These are phyloP conservation scores for Acromyrmex echinatior DNA, from an alignment of 1,140 invertebrate genomes.

Conservation along the genomic window DNA sequence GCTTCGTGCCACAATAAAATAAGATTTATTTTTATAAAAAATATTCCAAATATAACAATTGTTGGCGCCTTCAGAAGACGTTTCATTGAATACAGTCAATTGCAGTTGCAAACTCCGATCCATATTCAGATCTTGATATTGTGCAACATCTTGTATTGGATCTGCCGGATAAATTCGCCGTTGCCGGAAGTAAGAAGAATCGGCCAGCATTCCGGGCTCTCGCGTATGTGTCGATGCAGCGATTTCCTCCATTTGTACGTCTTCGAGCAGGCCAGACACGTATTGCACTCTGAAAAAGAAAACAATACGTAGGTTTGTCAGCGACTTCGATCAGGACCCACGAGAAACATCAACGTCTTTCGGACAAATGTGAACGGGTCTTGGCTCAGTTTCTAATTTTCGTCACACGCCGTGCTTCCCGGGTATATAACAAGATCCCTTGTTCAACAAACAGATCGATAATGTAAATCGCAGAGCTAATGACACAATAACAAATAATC, in stretches of 20 bases:
- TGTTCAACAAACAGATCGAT: neutral
- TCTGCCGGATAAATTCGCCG: slow-evolving; percentile 83
- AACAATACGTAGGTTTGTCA: slow-evolving; percentile 66
- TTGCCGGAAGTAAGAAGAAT: slow-evolving; percentile 82
- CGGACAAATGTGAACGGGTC: neutral
- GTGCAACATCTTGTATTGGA: slow-evolving; percentile 84
- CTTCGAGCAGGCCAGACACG: slow-evolving; percentile 86
- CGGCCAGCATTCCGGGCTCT: slow-evolving; percentile 85
- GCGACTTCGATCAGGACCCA: neutral
- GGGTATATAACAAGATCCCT: slow-evolving; percentile 21
- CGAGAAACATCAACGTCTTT: slow-evolving; percentile 23
- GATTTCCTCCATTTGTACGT: slow-evolving; percentile 87
- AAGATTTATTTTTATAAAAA: slow-evolving; percentile 76
- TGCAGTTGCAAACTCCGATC: neutral
- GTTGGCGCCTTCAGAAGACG: neutral
- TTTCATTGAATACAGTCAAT: neutral
- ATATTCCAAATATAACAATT: slow-evolving; percentile 64
- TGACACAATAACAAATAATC: neutral
- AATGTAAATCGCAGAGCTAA: neutral
- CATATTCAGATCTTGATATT: slow-evolving; percentile 70
- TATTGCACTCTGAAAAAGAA: slow-evolving; percentile 83
- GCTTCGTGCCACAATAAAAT: slow-evolving; percentile 56
- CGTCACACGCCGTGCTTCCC: no score
- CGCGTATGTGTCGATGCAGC: slow-evolving; percentile 86
- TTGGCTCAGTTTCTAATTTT: slow-evolving; percentile 11